These are phyloP conservation scores for Trichonephila clavata DNA, from an alignment of 1,140 invertebrate genomes.

Conservation along the genomic window DNA sequence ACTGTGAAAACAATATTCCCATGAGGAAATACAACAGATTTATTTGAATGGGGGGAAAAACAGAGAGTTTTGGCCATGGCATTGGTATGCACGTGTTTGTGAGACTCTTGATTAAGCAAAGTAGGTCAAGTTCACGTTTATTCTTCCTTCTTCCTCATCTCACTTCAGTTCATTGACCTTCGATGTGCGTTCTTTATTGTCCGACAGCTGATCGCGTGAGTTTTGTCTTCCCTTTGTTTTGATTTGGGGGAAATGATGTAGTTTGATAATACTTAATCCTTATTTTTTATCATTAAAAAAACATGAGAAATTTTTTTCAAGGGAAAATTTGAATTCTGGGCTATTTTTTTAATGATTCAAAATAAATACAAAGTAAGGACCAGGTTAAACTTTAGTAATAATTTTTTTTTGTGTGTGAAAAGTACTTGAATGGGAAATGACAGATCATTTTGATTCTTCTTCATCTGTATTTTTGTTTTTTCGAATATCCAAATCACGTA, in stretches of 20 bases:
- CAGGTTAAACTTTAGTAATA: no score
- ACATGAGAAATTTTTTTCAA: no score
- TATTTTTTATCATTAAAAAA: no score
- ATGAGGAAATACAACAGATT: slow-evolving; percentile 54
- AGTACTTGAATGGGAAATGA: no score
- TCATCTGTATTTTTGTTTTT: no score
- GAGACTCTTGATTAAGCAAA: slow-evolving; percentile 59
- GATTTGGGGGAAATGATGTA: background rate
- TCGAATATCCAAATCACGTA: no score
- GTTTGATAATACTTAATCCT: background rate
- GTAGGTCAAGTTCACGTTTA: slow-evolving; percentile 67
- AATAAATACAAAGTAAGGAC: no score
- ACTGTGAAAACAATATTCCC: slow-evolving; percentile 47
- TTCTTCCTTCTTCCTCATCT: slow-evolving; percentile 71
- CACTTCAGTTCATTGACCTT: slow-evolving; percentile 72
- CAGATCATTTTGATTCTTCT: no score
- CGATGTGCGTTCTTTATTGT: slow-evolving; percentile 20
- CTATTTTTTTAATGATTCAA: no score
- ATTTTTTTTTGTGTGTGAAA: no score
- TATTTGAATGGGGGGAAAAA: slow-evolving; percentile 1
- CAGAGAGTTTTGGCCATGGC: slow-evolving; percentile 54
- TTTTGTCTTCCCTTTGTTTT: slow-evolving; percentile 29
- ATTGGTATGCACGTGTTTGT: slow-evolving; percentile 71
- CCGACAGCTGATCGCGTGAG: slow-evolving; percentile 15
- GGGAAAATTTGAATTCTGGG: no score